Evolutionary conservation across 2,797 vertebrate species (phyloP), one percentile per base, ranked within the genome.

Genomic region (Oceanodroma leucorhoa): DNA sequence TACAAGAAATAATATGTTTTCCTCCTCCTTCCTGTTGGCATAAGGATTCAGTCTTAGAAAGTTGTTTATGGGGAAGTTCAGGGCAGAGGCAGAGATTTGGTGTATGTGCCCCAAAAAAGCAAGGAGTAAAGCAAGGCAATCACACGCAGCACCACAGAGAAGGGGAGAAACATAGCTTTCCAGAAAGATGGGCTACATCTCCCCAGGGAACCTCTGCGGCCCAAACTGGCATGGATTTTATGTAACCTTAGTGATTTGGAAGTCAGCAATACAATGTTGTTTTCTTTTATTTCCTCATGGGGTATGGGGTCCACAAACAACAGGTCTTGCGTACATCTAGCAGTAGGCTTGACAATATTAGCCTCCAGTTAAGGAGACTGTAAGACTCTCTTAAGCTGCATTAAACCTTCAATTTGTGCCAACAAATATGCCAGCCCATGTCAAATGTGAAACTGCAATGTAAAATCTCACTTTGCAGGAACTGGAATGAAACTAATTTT

Each of bases 391-490:
- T 78, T 34, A 78, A 94, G 38, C n/a, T 50, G 62, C 69, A 72
- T 80, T 90, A 86, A 91, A n/a, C 20, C n/a, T 45, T 81, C 71
- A 77, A 12, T 57, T 64, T 88, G 29, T 81, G 84, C 79, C 89
- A 96, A 61, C 9, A 89, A 92, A 89, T 71, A 87, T 41, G 54
- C 65, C 69, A 91, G 46, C 10, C 30, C 51, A 51, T 62, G 76
- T 62, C 85, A 94, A 96, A 94, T 38, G 23, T 34, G 51, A 83
- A 55, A 53, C 6, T 76, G 54, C 32, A 72, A 69, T 21, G 40
- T n/a, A 71, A 86, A 90, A 85, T 69, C 43, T 82, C 54, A 69
- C 43, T 21, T 88, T 85, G 46, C 19, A 89, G 38, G 46, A 95
- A 83, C 6, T 58, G 27, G 27, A 94, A 77, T 50, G 6, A 89